A percentile compares a stretch with the other conserved stretches of the same genome.
Evolutionary conservation across 2,888 invertebrate genomes (phyloP).

Genomic region (Gnatocerus cornutus): DNA sequence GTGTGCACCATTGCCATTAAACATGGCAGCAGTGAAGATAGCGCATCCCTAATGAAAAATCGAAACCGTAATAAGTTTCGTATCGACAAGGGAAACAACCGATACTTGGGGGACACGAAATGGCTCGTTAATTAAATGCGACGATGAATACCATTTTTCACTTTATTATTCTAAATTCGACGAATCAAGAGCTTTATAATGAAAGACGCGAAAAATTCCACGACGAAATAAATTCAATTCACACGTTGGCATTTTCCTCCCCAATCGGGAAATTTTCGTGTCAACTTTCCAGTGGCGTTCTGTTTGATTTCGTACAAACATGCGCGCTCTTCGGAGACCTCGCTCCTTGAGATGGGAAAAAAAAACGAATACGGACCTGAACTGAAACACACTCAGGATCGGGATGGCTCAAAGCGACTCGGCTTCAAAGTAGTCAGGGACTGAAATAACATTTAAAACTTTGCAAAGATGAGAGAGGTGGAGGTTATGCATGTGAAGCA

Average conservation of each 20-base stretch:
- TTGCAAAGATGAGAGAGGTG: not conserved
- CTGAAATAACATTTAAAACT: constrained; percentile 17
- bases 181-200: too few relatives aligned
- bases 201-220: too few relatives aligned
- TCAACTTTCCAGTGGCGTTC: constrained; percentile 37
- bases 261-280: constrained; percentile 37
- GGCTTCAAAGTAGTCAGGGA: constrained; percentile 12
- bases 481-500: not conserved
- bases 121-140: constrained; percentile 58
- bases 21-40: constrained; percentile 50
- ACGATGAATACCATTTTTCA: constrained; percentile 51
- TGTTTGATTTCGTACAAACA: constrained; percentile 48
- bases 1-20: constrained; percentile 26
- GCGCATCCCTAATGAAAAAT: constrained; percentile 58
- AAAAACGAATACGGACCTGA: not conserved
- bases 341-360: constrained; percentile 24
- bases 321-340: constrained; percentile 44
- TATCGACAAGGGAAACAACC: constrained; percentile 40
- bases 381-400: constrained; percentile 21
- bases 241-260: constrained; percentile 34
- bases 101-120: constrained; percentile 54
- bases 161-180: not conserved
- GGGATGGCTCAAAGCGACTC: constrained; percentile 9
- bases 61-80: constrained; percentile 56
- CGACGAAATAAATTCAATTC: constrained; percentile 42